Evolutionary conservation across 92 coral and sea anemone species (phyloP).

Genomic region (Epizoanthus illoricatus): DNA sequence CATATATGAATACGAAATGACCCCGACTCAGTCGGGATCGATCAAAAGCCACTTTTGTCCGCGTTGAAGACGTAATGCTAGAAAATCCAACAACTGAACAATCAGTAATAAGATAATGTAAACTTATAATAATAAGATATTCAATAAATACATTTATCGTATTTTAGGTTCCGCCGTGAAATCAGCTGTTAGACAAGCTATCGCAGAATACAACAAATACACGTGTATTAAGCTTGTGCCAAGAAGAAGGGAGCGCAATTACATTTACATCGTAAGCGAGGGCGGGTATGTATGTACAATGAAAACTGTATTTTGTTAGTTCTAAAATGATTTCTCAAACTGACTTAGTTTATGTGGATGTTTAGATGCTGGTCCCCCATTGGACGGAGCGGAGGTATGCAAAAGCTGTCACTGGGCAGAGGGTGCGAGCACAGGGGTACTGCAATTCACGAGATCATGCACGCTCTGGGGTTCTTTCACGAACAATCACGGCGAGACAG

Average conservation of each 20-base stretch:
- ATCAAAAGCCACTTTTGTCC: too few species aligned
- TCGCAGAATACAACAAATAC: constrained; percentile 48
- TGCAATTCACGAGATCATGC: constrained; percentile 66
- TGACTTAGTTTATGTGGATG: not conserved
- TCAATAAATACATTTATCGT: too few species aligned
- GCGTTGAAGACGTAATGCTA: too few species aligned
- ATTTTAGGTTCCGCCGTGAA: constrained; percentile 44
- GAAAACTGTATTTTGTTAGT: not conserved
- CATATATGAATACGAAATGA: too few species aligned
- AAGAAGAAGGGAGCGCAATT: constrained; percentile 42
- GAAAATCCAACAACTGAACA: too few species aligned
- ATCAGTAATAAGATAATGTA: too few species aligned
- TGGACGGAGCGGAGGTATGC: constrained; percentile 52
- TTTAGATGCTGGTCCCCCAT: constrained; percentile 59
- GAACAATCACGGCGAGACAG: constrained; percentile 66
- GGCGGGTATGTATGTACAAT: constrained; percentile 52
- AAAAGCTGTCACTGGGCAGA: constrained; percentile 55
- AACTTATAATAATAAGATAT: too few species aligned
- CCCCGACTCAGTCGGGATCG: too few species aligned
- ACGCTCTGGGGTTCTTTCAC: constrained; percentile 65
- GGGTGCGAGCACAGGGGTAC: constrained; percentile 62
- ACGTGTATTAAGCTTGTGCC: constrained; percentile 58
- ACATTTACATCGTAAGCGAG: constrained; percentile 59
- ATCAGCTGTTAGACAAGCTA: constrained; percentile 49
- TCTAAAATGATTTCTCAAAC: not conserved